Evolutionary conservation across 2,888 invertebrate genomes (phyloP).

Genomic region (Dinocampus coccinellae): DNA sequence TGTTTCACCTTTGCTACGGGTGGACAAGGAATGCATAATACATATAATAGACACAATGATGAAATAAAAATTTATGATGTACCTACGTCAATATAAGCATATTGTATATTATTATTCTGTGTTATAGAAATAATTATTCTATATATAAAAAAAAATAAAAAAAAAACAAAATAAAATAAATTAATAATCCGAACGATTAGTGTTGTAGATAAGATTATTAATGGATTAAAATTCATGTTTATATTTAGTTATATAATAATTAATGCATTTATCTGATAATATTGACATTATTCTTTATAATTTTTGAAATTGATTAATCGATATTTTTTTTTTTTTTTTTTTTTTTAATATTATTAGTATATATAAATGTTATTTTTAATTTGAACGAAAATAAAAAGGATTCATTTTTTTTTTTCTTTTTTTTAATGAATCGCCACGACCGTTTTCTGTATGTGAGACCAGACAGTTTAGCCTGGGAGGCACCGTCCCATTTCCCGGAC

Average conservation of each 20-base stretch:
- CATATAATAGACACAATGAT: slow-evolving; percentile 56
- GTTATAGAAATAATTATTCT: too few relatives aligned
- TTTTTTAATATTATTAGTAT: too few relatives aligned
- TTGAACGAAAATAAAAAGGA: not conserved
- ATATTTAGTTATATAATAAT: too few relatives aligned
- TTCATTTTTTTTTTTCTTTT: too few relatives aligned
- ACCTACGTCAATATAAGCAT: slow-evolving; percentile 30
- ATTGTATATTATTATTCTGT: too few relatives aligned
- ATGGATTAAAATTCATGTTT: too few relatives aligned
- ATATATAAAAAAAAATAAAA: too few relatives aligned
- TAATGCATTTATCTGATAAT: too few relatives aligned
- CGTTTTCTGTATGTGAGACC: slow-evolving; percentile 52
- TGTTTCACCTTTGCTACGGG: too few relatives aligned
- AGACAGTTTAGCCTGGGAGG: slow-evolving; percentile 62
- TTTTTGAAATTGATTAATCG: not conserved
- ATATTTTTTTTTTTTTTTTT: not conserved
- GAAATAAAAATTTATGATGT: slow-evolving; percentile 61
- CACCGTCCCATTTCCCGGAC: slow-evolving; percentile 66
- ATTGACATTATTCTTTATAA: not conserved
- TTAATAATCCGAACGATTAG: too few relatives aligned
- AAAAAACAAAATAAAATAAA: too few relatives aligned
- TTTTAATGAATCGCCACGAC: slow-evolving; percentile 50
- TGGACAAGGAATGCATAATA: slow-evolving; percentile 67
- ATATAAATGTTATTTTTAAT: not conserved
- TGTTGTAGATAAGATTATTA: too few relatives aligned